Percentiles rank a stretch among this genome's conserved stretches.
Conservation (phyloP, 2,113 vertebrate species). For the Callionymus lyra region DNA sequence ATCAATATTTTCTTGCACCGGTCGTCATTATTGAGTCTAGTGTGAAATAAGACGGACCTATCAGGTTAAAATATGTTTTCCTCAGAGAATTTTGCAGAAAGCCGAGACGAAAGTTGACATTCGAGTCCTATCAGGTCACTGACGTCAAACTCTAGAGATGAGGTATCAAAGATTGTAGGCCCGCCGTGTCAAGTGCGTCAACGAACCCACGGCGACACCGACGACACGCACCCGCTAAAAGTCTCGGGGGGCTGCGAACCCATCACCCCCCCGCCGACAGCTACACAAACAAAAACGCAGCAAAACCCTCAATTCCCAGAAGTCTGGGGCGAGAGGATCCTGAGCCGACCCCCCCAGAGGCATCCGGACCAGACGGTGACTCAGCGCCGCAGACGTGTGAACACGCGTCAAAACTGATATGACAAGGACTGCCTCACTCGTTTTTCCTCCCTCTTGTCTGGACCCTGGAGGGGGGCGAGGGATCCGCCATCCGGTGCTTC, state of each 20-base stretch:
- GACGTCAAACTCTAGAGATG: too few relatives aligned
- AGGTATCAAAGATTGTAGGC: slow-evolving; percentile 7
- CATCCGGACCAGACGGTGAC: slow-evolving; percentile 42
- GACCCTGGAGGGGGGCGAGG: slow-evolving; percentile 9
- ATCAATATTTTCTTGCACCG: too few relatives aligned
- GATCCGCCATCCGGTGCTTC: slow-evolving; percentile 25
- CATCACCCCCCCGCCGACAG: slow-evolving; percentile 30
- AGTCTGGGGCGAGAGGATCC: slow-evolving; percentile 2
- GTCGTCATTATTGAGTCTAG: too few relatives aligned
- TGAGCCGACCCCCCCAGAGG: slow-evolving; percentile 11
- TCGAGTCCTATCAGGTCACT: too few relatives aligned
- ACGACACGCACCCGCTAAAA: slow-evolving; percentile 8
- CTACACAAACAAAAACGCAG: slow-evolving; percentile 42
- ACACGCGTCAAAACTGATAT: slow-evolving; percentile 16
- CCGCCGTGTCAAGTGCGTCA: slow-evolving; percentile 6
- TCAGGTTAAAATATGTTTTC: too few relatives aligned
- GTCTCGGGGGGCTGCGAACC: slow-evolving; percentile 33
- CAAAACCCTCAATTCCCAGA: slow-evolving; percentile 34
- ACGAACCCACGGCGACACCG: slow-evolving; percentile 10
- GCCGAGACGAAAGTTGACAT: too few relatives aligned
- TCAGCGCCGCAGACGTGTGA: slow-evolving; percentile 24
- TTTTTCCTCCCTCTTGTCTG: slow-evolving; percentile 11
- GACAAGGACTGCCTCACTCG: slow-evolving; percentile 24
- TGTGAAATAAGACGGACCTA: too few relatives aligned
- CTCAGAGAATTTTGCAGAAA: too few relatives aligned